Evolutionary conservation across 2,113 vertebrate genomes (phyloP), one percentile per base, ranked within the genome.

Genomic region (Urocitellus parryii): DNA sequence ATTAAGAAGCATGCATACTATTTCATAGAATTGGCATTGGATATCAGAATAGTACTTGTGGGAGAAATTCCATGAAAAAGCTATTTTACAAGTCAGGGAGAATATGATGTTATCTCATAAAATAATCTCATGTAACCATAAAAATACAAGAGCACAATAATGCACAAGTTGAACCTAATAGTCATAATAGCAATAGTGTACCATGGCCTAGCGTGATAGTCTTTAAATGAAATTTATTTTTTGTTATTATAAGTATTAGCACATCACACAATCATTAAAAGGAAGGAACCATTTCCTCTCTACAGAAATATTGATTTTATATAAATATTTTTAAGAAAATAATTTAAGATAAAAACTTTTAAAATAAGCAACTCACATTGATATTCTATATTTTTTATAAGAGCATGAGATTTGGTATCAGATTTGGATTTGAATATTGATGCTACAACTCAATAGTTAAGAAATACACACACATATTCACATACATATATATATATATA

Each of bases 261-360:
- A 82, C 3, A 92, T 77, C 65, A 83, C 11, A 80, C 3, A 67
- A 24, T 37, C 17, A 11, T 67, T 90, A 56, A 85, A 93, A 76
- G 32, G n/a, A 70, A 80, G 8, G 25, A 88, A 29, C 6, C 51
- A 79, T 61, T 91, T 27, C 29, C 34, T 39, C 51, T 91, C 39
- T 73, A 94, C 7, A 84, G 61, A 95, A 91, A 81, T 18, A 88
- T 34, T 88, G n/a, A 56, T 88, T 94, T 95, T 74, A 56, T 53
- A 90, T 58, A 79, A 91, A 68, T 37, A 37, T 22, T 76, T 86
- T 56, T 94, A 68, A 92, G 88, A 92, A 90, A 95, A 88, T 48
- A 78, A 73, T 68, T 87, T 68, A 88, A 95, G 78, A 81, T 25
- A 79, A 94, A 77, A 78, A 48, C 4, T 27, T 90, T 65, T 48